These are phyloP conservation scores for Zoanthus gigantus DNA, from an alignment of 92 coral and sea anemone genomes.

Conservation along the genomic window DNA sequence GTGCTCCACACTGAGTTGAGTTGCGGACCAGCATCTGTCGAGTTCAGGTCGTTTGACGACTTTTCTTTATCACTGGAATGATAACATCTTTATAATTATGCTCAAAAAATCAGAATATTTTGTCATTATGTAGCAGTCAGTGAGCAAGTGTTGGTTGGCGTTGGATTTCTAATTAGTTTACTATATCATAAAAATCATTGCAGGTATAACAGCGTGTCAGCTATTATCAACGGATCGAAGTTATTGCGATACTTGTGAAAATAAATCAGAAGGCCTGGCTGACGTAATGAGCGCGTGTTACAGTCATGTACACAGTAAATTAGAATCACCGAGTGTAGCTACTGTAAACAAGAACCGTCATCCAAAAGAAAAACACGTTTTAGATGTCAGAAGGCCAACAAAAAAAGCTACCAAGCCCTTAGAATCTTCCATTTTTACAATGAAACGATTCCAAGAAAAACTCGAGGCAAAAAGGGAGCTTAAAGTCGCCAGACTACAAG, in stretches of 20 bases:
- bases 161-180: no score
- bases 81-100: no score
- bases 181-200: neutral
- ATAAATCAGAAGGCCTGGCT: neutral
- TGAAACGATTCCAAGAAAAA: slow-evolving; percentile 39
- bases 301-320: neutral
- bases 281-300: neutral
- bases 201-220: slow-evolving; percentile 4
- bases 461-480: slow-evolving; percentile 4
- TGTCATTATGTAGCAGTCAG: no score
- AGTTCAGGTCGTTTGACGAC: no score
- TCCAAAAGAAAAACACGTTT: neutral
- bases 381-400: neutral
- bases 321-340: neutral
- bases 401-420: neutral
- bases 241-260: neutral
- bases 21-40: no score
- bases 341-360: neutral
- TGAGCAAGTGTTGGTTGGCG: no score
- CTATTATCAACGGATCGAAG: neutral
- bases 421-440: slow-evolving; percentile 1
- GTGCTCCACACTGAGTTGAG: no score
- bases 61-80: no score
- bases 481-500: slow-evolving; percentile 14
- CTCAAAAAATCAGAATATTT: no score